A percentile compares a stretch with the other conserved stretches of the same genome.
These are phyloP conservation scores for Mugil cephalus DNA, from an alignment of 2,113 vertebrate genomes.

Conservation along the genomic window DNA sequence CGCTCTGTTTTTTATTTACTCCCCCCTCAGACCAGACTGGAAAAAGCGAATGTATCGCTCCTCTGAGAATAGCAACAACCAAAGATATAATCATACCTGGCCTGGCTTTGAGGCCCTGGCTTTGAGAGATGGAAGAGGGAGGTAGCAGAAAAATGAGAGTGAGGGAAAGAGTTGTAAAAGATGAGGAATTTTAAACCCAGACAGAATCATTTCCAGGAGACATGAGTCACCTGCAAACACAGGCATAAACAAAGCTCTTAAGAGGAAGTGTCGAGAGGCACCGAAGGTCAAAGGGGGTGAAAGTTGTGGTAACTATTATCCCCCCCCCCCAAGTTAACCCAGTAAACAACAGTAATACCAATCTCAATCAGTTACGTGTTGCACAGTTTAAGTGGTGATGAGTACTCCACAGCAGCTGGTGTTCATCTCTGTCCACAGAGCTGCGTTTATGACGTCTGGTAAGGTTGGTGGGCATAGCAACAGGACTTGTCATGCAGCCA, in stretches of 20 bases:
- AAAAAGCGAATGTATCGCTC: constrained; percentile 62
- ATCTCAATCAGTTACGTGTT: constrained; percentile 13
- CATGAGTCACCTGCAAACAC: constrained; percentile 76
- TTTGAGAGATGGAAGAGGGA: constrained; percentile 51
- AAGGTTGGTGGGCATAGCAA: constrained; percentile 70
- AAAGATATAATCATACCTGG: constrained; percentile 79
- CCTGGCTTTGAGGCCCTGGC: constrained; percentile 64
- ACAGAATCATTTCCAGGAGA: constrained; percentile 80
- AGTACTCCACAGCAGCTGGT: constrained; percentile 55
- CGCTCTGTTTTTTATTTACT: constrained; percentile 27
- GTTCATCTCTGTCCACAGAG: constrained; percentile 46
- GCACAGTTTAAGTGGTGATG: constrained; percentile 8
- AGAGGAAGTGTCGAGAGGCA: constrained; percentile 39
- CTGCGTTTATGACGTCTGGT: constrained; percentile 4
- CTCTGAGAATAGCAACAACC: constrained; percentile 67
- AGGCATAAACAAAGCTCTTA: constrained; percentile 51
- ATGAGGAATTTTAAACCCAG: constrained; percentile 77
- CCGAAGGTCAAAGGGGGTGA: constrained; percentile 26
- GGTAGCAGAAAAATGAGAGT: constrained; percentile 35
- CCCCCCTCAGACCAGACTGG: constrained; percentile 48
- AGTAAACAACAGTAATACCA: not conserved
- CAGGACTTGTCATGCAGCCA: constrained; percentile 68
- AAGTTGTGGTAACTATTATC: constrained; percentile 9
- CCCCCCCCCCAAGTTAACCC: not conserved
- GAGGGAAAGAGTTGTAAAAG: constrained; percentile 65